Percentiles rank a stretch among this genome's conserved stretches.
These are phyloP conservation scores for Diacarnus erythraeanus DNA, from an alignment of 37 sponge, comb jelly and placozoan genomes.

Conservation along the genomic window DNA sequence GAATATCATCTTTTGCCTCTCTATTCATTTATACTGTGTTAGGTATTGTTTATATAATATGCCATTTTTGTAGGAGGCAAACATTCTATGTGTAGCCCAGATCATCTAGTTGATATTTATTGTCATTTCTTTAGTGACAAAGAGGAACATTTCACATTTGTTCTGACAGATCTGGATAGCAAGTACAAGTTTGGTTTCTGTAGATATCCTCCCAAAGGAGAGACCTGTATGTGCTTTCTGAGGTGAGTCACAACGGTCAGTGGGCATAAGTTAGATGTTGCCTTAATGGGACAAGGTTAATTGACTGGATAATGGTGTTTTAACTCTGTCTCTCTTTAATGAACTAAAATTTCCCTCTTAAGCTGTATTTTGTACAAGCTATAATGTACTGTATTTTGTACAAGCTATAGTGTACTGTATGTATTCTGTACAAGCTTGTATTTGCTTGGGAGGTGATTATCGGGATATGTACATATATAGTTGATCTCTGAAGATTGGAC, in stretches of 20 bases:
- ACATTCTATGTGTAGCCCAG: neutral
- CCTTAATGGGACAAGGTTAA: neutral
- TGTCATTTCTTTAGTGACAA: constrained; percentile 14
- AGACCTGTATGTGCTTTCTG: constrained; percentile 46
- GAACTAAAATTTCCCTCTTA: too few species aligned
- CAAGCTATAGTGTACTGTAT: too few species aligned
- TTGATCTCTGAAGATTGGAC: too few species aligned
- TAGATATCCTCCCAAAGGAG: constrained; percentile 45
- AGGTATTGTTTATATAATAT: neutral
- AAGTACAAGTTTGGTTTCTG: constrained; percentile 85
- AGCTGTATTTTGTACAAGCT: too few species aligned
- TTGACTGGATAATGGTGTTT: neutral
- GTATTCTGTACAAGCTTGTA: too few species aligned
- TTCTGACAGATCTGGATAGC: constrained; percentile 73
- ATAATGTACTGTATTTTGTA: too few species aligned
- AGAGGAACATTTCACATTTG: constrained; percentile 81
- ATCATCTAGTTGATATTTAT: neutral
- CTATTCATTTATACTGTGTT: neutral
- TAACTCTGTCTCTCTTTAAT: neutral
- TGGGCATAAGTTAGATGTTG: too few species aligned
- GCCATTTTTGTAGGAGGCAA: neutral
- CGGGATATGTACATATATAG: too few species aligned
- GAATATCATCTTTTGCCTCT: neutral
- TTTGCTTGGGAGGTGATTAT: too few species aligned
- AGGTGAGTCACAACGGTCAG: too few species aligned